Conservation (phyloP, 2,888 invertebrate genomes). For the Hesperia comma region DNA sequence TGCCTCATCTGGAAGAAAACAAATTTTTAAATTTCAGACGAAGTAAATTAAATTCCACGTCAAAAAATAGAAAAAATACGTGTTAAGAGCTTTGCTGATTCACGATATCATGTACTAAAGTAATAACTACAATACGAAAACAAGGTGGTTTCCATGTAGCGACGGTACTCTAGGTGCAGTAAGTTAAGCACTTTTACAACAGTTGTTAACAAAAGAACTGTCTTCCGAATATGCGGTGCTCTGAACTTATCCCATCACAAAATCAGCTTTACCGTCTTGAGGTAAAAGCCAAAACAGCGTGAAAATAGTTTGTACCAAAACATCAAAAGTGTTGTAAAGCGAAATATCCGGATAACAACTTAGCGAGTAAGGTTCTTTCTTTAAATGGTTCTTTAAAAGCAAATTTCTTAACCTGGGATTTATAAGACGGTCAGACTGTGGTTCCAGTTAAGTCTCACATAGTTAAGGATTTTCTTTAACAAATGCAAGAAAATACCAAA, state of each 20-base stretch:
- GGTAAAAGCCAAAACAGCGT: conserved; percentile 8
- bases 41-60: too few species aligned
- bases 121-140: background rate
- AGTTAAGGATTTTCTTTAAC: conserved; percentile 6
- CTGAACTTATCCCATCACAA: conserved; percentile 15
- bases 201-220: conserved; percentile 27
- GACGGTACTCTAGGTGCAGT: conserved; percentile 17
- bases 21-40: too few species aligned
- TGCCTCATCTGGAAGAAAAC: too few species aligned
- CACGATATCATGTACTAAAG: too few species aligned
- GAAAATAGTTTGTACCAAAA: conserved; percentile 3
- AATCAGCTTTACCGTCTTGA: conserved; percentile 2
- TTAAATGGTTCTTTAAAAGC: conserved; percentile 23
- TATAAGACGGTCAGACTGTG: conserved; percentile 6
- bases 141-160: conserved; percentile 4
- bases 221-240: conserved; percentile 15
- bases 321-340: conserved; percentile 27
- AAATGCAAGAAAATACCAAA: conserved; percentile 4
- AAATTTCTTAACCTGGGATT: conserved; percentile 24
- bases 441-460: conserved; percentile 2
- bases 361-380: background rate
- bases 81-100: too few species aligned
- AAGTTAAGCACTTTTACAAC: conserved; percentile 22
- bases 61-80: too few species aligned
- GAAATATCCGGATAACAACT: conserved; percentile 30